phyloP scores from a whole-genome alignment of 1,140 invertebrate species.

The Vanessa tameamea region DNA sequence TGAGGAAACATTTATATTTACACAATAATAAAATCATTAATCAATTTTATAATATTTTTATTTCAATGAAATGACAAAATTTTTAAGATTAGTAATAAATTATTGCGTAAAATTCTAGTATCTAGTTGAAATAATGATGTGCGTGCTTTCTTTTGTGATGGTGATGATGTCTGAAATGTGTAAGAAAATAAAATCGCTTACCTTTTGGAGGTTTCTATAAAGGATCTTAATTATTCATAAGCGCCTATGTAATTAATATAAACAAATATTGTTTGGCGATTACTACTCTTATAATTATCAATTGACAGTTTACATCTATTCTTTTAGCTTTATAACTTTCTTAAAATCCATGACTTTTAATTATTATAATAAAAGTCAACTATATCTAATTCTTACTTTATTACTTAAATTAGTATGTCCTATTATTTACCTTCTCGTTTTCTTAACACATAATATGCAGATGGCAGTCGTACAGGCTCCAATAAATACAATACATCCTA shows the following conservation, averaged over 20 bases:
- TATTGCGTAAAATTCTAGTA: constrained; percentile 5
- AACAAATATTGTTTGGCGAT: background rate
- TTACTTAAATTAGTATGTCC: background rate
- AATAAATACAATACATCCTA: constrained; percentile 89
- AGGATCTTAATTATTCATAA: constrained; percentile 1
- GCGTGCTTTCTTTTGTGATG: constrained; percentile 69
- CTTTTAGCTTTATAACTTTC: no score
- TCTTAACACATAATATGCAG: constrained; percentile 87
- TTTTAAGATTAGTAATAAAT: constrained; percentile 4
- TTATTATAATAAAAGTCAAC: no score
- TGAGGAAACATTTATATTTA: background rate
- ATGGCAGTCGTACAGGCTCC: constrained; percentile 88
- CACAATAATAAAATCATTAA: constrained; percentile 31
- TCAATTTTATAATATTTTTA: constrained; percentile 14
- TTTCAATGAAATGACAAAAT: constrained; percentile 9
- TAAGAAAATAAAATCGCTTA: constrained; percentile 50
- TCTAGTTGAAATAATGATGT: constrained; percentile 65
- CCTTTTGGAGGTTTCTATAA: constrained; percentile 12
- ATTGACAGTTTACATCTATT: background rate
- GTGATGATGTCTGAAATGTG: constrained; percentile 67
- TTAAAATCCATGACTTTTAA: no score
- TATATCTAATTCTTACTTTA: no score
- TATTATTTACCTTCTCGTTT: constrained; percentile 82
- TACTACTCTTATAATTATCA: background rate
- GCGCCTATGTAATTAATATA: background rate